Percentiles rank a stretch among this genome's conserved stretches.
These are phyloP conservation scores for Eremobia ochroleuca DNA, from an alignment of 2,888 invertebrate species.

Conservation along the genomic window DNA sequence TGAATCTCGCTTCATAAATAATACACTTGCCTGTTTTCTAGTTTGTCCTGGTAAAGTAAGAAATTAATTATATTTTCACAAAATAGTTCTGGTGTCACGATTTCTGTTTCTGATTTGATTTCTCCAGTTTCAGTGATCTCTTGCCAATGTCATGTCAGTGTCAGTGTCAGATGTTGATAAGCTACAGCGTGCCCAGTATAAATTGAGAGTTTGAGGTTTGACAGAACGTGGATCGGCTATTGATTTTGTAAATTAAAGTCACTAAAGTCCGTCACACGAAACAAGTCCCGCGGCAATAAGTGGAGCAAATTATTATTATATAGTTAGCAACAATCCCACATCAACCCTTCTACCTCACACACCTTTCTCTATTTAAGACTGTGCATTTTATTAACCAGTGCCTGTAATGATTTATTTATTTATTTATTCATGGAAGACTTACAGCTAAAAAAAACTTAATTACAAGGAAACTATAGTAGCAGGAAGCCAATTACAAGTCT, in stretches of 20 bases:
- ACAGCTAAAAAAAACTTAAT: too few species aligned
- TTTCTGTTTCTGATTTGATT: constrained; percentile 9
- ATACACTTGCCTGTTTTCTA: constrained; percentile 34
- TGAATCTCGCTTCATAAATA: background rate
- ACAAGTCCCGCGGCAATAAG: background rate
- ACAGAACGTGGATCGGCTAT: background rate
- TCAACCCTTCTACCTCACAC: too few species aligned
- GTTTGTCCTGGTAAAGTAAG: background rate
- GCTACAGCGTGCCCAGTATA: constrained; percentile 1
- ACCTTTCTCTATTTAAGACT: too few species aligned
- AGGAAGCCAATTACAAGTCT: too few species aligned
- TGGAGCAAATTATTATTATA: background rate
- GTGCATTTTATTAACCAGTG: too few species aligned
- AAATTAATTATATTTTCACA: constrained; percentile 11
- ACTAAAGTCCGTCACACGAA: background rate
- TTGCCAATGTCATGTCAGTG: constrained; percentile 60
- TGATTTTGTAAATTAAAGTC: background rate
- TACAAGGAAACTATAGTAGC: too few species aligned
- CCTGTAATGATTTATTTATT: too few species aligned
- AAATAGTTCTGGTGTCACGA: constrained; percentile 1
- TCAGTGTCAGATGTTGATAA: constrained; percentile 17
- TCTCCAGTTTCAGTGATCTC: constrained; percentile 12
- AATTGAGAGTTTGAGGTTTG: background rate
- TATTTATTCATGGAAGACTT: too few species aligned
- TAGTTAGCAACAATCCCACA: too few species aligned